A percentile compares a stretch with the other conserved stretches of the same genome.
Evolutionary conservation across 2,797 vertebrate genomes (phyloP).

Genomic region (Vipera latastei): DNA sequence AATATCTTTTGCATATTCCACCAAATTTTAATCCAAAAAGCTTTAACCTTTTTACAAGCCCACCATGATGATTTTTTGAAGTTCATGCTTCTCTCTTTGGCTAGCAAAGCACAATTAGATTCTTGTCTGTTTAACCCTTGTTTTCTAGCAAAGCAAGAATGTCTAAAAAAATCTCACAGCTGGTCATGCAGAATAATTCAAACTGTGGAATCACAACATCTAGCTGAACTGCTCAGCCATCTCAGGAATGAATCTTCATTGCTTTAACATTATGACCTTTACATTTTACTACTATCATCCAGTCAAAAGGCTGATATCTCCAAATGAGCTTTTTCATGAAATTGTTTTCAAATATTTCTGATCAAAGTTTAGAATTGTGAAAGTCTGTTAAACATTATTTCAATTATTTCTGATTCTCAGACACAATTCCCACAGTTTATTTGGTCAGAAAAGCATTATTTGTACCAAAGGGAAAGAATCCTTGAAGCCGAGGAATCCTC

Average conservation of each 20-base stretch:
- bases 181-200: not conserved
- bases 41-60: too few species aligned
- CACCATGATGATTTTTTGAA: too few species aligned
- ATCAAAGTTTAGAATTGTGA: not conserved
- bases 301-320: not conserved
- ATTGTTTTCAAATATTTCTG: not conserved
- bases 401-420: not conserved
- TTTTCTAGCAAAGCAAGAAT: not conserved
- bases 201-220: not conserved
- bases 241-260: not conserved
- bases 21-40: too few species aligned
- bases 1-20: too few species aligned
- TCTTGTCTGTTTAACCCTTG: not conserved
- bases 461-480: not conserved
- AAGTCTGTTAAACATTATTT: not conserved
- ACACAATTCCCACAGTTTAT: not conserved
- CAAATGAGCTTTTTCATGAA: not conserved
- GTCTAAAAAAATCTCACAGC: not conserved
- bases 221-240: not conserved
- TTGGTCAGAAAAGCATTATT: not conserved
- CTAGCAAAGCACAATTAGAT: not conserved
- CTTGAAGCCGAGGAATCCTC: too few species aligned
- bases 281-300: not conserved
- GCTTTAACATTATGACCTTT: not conserved
- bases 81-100: too few species aligned